phyloP scores from a whole-genome alignment of 2,888 invertebrate species.

The Brachyptera putata region DNA sequence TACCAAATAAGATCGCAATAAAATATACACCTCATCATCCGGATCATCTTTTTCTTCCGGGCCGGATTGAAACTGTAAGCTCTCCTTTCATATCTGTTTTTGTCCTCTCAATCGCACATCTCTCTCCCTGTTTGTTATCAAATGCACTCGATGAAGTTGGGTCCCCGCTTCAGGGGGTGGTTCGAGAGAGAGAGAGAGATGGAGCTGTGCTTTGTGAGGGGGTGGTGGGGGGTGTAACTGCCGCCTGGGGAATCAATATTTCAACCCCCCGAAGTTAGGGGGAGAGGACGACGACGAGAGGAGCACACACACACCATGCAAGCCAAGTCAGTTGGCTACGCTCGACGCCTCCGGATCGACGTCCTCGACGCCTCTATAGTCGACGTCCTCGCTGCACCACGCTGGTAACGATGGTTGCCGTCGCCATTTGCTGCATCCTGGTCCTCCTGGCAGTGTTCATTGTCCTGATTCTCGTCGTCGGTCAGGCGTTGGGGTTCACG shows the following conservation, averaged over 20 bases:
- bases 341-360: conserved; percentile 39
- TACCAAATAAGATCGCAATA: no score
- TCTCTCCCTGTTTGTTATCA: conserved; percentile 4
- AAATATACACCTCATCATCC: no score
- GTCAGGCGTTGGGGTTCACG: conserved; percentile 48
- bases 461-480: conserved; percentile 75
- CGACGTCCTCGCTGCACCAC: conserved; percentile 43
- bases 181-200: conserved; percentile 5
- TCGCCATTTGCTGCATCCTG: conserved; percentile 78
- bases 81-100: conserved; percentile 16
- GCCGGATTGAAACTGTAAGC: neutral
- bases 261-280: conserved; percentile 31
- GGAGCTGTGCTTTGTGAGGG: conserved; percentile 1
- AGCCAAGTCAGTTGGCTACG: conserved; percentile 29
- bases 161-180: neutral
- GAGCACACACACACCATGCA: no score
- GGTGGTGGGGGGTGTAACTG: conserved; percentile 1
- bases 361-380: conserved; percentile 42
- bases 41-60: no score
- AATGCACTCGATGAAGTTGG: neutral
- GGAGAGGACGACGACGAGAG: no score
- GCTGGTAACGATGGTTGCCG: conserved; percentile 67
- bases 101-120: conserved; percentile 17
- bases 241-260: conserved; percentile 35
- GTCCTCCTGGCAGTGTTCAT: conserved; percentile 77